Percentiles rank a stretch among this genome's conserved stretches.
Evolutionary conservation across 2,888 invertebrate genomes (phyloP).

Genomic region (Eutolmus rufibarbis): DNA sequence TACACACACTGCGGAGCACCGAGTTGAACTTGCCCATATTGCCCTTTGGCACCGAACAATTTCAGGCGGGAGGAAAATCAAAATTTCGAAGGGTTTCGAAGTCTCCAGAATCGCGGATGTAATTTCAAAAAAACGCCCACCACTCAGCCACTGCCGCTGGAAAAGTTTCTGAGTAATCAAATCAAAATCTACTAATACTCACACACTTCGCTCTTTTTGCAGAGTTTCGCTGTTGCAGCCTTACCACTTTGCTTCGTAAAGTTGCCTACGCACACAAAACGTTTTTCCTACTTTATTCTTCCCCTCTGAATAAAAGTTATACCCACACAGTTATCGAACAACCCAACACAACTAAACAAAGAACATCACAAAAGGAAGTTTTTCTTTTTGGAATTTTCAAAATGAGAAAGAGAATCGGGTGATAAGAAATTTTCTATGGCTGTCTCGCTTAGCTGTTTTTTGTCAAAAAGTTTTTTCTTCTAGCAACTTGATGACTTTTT

Average conservation of each 20-base stretch:
- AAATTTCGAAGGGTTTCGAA: background rate
- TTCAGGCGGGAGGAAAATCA: background rate
- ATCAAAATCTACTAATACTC: background rate
- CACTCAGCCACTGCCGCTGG: background rate
- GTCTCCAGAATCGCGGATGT: too few relatives aligned
- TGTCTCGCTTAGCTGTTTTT: background rate
- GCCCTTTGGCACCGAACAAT: background rate
- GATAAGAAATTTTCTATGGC: background rate
- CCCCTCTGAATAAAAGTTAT: background rate
- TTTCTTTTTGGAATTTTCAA: slow-evolving; percentile 46
- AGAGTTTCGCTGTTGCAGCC: background rate
- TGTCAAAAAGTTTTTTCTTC: background rate
- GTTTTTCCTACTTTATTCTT: background rate
- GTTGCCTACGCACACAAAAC: too few relatives aligned
- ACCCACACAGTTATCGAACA: too few relatives aligned
- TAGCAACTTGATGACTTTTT: background rate
- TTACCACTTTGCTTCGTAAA: background rate
- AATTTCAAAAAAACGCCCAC: background rate
- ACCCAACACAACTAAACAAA: background rate
- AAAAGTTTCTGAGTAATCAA: background rate
- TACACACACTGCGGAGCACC: background rate
- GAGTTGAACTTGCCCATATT: background rate
- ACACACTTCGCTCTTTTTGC: background rate
- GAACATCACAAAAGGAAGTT: slow-evolving; percentile 9
- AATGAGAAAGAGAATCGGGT: slow-evolving; percentile 42